phyloP scores from a whole-genome alignment of 2,888 invertebrate species.

The Hartigia nigra region DNA sequence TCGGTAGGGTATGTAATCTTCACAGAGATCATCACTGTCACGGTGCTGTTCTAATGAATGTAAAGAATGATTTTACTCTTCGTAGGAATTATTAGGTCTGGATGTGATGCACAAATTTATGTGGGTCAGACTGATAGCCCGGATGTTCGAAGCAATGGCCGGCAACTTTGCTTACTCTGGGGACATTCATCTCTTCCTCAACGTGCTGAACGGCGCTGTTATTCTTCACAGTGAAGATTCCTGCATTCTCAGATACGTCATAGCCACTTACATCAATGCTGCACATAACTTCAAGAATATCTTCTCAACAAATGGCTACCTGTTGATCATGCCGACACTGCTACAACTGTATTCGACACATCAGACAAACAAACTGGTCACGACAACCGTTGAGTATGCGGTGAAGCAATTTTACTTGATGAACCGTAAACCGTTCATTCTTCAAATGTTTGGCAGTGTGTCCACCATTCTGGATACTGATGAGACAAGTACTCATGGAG shows the following conservation, averaged over 20 bases:
- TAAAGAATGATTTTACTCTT: slow-evolving; percentile 9
- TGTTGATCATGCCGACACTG: slow-evolving; percentile 97
- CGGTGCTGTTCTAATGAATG: background rate
- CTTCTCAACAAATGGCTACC: slow-evolving; percentile 96
- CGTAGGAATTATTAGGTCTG: slow-evolving; percentile 85
- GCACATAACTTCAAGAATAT: slow-evolving; percentile 99
- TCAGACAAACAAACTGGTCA: slow-evolving; percentile 95
- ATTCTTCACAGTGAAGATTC: slow-evolving; percentile 98
- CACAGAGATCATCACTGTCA: background rate
- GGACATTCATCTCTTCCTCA: slow-evolving; percentile 96
- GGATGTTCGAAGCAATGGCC: slow-evolving; percentile 98
- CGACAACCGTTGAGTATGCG: slow-evolving; percentile 96
- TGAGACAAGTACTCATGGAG: slow-evolving; percentile 86
- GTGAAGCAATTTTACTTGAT: slow-evolving; percentile 98
- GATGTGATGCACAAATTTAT: slow-evolving; percentile 98
- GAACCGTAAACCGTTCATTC: slow-evolving; percentile 97
- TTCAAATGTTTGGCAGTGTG: slow-evolving; percentile 99
- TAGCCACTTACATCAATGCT: slow-evolving; percentile 97
- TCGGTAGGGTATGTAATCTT: slow-evolving; percentile 77
- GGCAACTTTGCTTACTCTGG: slow-evolving; percentile 97
- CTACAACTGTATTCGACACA: slow-evolving; percentile 97
- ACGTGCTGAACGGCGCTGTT: slow-evolving; percentile 96
- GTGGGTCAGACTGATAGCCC: slow-evolving; percentile 96
- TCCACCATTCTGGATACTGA: slow-evolving; percentile 96
- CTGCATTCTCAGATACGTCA: slow-evolving; percentile 92